These are phyloP conservation scores for Rhogogaster chlorosoma DNA, from an alignment of 2,888 invertebrate genomes.

Conservation along the genomic window DNA sequence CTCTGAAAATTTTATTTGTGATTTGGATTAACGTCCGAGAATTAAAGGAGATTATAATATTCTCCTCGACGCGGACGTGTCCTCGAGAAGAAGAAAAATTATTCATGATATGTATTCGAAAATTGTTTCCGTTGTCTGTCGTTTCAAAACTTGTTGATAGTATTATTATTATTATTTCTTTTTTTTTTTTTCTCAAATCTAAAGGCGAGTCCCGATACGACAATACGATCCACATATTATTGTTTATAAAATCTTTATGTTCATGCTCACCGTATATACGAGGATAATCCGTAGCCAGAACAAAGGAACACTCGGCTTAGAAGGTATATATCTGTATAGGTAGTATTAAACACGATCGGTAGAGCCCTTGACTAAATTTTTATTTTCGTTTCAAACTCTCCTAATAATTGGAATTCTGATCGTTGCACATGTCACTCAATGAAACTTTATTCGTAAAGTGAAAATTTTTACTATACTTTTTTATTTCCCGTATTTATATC, in stretches of 20 bases:
- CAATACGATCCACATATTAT: not conserved
- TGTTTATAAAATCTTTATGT: not conserved
- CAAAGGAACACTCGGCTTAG: constrained; percentile 59
- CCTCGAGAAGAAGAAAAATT: not conserved
- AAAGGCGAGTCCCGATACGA: too few species aligned
- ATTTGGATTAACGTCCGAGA: not conserved
- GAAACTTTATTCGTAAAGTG: not conserved
- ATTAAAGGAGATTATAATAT: not conserved
- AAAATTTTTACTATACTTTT: too few species aligned
- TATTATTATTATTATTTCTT: not conserved
- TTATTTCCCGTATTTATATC: too few species aligned
- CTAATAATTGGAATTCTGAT: not conserved
- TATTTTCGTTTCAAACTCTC: not conserved
- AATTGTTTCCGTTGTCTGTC: not conserved
- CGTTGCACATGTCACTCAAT: constrained; percentile 12
- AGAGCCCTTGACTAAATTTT: not conserved
- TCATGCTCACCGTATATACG: constrained; percentile 71
- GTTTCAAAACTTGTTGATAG: not conserved
- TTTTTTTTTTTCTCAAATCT: not conserved
- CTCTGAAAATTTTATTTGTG: not conserved
- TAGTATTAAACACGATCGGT: not conserved
- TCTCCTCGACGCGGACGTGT: not conserved
- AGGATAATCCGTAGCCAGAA: constrained; percentile 70
- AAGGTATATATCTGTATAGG: not conserved
- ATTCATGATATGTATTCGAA: not conserved